Percentiles rank a stretch among this genome's conserved stretches.
Evolutionary conservation across 2,888 invertebrate species (phyloP).

Genomic region (Spicauda simplicius): DNA sequence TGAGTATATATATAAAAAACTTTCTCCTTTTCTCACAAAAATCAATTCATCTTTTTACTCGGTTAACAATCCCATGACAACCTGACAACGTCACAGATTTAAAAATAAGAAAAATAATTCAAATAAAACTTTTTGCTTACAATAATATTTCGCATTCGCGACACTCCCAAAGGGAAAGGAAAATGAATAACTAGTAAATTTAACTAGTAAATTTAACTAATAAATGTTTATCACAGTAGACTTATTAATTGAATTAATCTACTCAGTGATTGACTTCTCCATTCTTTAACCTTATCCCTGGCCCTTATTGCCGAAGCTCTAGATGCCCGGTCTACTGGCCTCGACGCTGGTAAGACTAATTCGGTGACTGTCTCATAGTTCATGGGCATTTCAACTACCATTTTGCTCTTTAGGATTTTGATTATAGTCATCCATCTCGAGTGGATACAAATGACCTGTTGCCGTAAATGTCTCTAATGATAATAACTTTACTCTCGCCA

Average conservation of each 20-base stretch:
- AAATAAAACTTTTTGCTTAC: no score
- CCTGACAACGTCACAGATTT: no score
- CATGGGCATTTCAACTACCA: no score
- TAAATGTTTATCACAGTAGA: no score
- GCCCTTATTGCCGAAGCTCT: not conserved
- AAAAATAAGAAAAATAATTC: not conserved
- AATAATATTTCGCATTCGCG: slow-evolving; percentile 10
- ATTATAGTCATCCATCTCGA: slow-evolving; percentile 1
- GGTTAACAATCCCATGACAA: no score
- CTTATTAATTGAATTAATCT: not conserved
- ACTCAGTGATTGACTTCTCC: not conserved
- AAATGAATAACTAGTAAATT: slow-evolving; percentile 3
- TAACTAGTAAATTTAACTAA: no score
- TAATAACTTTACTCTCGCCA: slow-evolving; percentile 9
- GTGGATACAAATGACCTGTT: slow-evolving; percentile 10
- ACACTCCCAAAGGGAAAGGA: slow-evolving; percentile 4
- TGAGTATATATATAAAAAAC: not conserved
- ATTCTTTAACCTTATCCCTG: slow-evolving; percentile 5
- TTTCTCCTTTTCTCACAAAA: not conserved
- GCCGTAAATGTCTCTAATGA: not conserved
- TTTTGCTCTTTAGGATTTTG: not conserved
- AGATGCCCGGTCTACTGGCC: not conserved
- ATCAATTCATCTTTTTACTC: not conserved
- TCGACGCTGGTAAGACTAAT: no score
- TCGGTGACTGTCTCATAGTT: no score